phyloP scores from a whole-genome alignment of 2,797 vertebrate genomes.

The Onychomys arenicola region DNA sequence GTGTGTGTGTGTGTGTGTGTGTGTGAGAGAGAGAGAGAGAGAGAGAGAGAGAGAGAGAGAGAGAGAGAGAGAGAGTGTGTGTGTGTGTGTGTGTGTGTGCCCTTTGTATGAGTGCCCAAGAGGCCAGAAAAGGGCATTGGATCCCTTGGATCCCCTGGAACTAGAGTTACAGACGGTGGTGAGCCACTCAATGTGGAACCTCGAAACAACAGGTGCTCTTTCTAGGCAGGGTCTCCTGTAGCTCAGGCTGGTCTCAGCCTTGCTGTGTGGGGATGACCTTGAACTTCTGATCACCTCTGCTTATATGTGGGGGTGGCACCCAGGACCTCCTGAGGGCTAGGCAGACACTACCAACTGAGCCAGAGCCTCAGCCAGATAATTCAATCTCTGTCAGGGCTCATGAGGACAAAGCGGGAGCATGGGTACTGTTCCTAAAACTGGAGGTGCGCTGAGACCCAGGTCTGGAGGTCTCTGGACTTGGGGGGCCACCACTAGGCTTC shows the following conservation, averaged over 20 bases:
- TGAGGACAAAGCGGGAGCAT: background rate
- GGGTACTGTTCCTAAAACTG: background rate
- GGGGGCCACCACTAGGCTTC: fast-evolving
- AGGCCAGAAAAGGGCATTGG: background rate
- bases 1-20: no score
- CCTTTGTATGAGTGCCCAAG: background rate
- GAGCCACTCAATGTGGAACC: background rate
- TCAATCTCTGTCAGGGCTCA: background rate
- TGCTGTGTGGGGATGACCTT: background rate
- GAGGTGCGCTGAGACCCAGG: background rate
- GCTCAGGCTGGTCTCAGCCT: background rate
- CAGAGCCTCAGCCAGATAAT: no score
- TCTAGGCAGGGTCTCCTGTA: background rate
- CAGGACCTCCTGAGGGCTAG: background rate
- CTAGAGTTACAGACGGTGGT: background rate
- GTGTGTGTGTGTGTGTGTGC: background rate
- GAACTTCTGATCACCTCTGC: background rate
- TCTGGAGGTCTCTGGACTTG: background rate
- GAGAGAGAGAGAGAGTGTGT: no score
- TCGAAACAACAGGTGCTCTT: background rate
- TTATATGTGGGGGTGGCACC: background rate
- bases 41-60: no score
- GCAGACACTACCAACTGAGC: background rate
- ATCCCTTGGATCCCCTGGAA: background rate
- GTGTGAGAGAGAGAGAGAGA: no score